A percentile compares a stretch with the other conserved stretches of the same genome.
Conservation (phyloP, 2,797 vertebrate species). For the Falco berigora region DNA sequence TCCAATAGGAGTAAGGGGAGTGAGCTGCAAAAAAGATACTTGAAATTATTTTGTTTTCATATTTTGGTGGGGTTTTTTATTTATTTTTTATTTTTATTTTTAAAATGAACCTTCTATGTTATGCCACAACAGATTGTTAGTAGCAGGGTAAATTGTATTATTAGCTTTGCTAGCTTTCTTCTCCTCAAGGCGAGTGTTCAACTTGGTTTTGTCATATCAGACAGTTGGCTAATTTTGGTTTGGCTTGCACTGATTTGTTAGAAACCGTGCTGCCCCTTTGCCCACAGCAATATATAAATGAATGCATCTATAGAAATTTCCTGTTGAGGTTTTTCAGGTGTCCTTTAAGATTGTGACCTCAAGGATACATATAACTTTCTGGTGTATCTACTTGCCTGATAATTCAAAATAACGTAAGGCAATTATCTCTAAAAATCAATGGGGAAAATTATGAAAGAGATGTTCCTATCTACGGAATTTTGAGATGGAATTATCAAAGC, state of each 20-base stretch:
- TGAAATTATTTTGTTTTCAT: not conserved
- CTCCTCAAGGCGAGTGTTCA: conserved; percentile 43
- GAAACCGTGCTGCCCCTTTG: not conserved
- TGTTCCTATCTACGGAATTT: not conserved
- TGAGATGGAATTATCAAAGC: not conserved
- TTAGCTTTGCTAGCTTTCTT: conserved; percentile 50
- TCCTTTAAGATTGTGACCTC: not conserved
- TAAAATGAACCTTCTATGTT: accelerated
- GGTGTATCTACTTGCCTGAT: not conserved
- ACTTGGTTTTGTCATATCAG: conserved; percentile 39
- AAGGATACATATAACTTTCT: not conserved
- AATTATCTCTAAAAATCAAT: not conserved
- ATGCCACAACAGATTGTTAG: conserved; percentile 40
- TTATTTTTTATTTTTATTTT: not conserved
- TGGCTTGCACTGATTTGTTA: conserved; percentile 13
- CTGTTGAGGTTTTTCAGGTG: not conserved
- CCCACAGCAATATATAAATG: conserved; percentile 4
- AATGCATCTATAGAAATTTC: not conserved
- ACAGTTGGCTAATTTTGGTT: conserved; percentile 45
- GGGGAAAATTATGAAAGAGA: not conserved
- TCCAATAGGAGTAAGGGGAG: not conserved
- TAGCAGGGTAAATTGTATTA: conserved; percentile 12
- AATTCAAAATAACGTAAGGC: not conserved
- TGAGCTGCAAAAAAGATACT: not conserved
- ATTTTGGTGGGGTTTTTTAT: not conserved